Conservation (phyloP, 1,140 invertebrate genomes). For the Cotesia chilonis region DNA sequence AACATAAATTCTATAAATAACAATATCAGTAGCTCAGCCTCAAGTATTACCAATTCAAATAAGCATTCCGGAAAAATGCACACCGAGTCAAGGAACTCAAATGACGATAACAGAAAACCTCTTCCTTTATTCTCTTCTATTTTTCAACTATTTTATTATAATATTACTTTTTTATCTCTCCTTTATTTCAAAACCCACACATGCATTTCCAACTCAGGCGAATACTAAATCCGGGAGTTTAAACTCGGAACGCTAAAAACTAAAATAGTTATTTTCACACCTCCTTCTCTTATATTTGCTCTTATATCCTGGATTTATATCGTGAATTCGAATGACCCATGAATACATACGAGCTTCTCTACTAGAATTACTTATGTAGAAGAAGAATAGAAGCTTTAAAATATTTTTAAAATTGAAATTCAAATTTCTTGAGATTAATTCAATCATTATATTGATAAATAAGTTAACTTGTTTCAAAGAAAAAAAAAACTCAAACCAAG, state of each 20-base stretch:
- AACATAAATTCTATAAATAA: background rate
- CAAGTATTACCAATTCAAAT: slow-evolving; percentile 64
- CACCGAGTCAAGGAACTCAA: slow-evolving; percentile 56
- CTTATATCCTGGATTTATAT: slow-evolving; percentile 47
- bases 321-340: slow-evolving; percentile 36
- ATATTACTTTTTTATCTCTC: slow-evolving; percentile 46
- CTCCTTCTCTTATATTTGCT: slow-evolving; percentile 29
- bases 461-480: too few relatives aligned
- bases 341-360: slow-evolving; percentile 50
- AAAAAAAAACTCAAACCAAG: too few relatives aligned
- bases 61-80: slow-evolving; percentile 57
- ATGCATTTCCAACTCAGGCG: background rate
- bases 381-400: too few relatives aligned
- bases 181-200: slow-evolving; percentile 1
- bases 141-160: slow-evolving; percentile 28
- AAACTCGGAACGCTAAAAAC: too few relatives aligned
- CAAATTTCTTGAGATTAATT: too few relatives aligned
- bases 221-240: too few relatives aligned
- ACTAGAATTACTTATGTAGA: slow-evolving; percentile 26
- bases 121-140: slow-evolving; percentile 40
- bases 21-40: slow-evolving; percentile 46
- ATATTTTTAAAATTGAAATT: too few relatives aligned
- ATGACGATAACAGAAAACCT: slow-evolving; percentile 28
- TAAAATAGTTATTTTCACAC: slow-evolving; percentile 42
- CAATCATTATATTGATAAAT: too few relatives aligned